phyloP scores from a whole-genome alignment of 2,888 invertebrate species.

The Synergus umbraculus region DNA sequence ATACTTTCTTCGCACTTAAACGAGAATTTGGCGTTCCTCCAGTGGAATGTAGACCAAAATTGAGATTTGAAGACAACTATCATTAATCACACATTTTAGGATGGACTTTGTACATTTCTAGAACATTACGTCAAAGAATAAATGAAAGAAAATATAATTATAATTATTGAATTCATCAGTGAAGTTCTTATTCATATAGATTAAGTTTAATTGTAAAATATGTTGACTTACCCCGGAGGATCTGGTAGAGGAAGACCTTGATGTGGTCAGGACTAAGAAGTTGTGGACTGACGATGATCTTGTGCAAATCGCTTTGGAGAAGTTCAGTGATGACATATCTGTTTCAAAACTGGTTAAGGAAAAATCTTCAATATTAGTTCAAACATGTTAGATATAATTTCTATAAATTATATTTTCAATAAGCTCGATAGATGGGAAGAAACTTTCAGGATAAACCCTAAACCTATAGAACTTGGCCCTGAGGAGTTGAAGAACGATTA shows the following conservation, averaged over 20 bases:
- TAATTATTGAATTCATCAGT: neutral
- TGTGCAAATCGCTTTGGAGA: constrained; percentile 99
- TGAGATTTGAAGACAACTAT: neutral
- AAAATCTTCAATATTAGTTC: constrained; percentile 48
- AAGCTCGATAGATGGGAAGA: too few species aligned
- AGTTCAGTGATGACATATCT: constrained; percentile 99
- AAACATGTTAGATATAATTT: neutral
- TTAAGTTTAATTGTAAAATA: neutral
- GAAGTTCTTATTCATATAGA: neutral
- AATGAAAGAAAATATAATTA: neutral
- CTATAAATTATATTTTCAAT: neutral
- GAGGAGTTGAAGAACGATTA: too few species aligned
- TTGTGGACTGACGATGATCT: constrained; percentile 99
- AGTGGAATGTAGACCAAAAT: neutral
- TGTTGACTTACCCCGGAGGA: constrained; percentile 91
- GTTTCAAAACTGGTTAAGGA: constrained; percentile 70
- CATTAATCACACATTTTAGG: neutral
- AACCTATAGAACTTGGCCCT: too few species aligned
- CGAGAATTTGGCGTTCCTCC: neutral
- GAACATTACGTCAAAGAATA: neutral
- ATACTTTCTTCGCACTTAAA: neutral
- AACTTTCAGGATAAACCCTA: too few species aligned
- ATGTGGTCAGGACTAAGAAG: constrained; percentile 99
- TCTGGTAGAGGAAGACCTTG: constrained; percentile 99
- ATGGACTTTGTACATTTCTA: neutral